phyloP scores from a whole-genome alignment of 2,888 invertebrate genomes.

The Allophyes oxyacanthae region DNA sequence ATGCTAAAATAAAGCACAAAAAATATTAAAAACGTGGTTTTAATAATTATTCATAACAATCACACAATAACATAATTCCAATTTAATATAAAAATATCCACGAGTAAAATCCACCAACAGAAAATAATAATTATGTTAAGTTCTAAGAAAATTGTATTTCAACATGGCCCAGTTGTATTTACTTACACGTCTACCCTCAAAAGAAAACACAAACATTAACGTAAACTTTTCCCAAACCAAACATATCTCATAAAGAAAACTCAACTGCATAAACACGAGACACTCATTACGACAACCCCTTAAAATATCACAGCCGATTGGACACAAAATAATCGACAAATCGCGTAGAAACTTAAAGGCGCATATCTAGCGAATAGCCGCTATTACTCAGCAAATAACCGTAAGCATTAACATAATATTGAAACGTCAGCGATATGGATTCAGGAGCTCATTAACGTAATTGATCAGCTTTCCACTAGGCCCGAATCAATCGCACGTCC shows the following conservation, averaged over 20 bases:
- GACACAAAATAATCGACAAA: slow-evolving; percentile 62
- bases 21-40: too few species aligned
- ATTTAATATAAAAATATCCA: too few species aligned
- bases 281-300: slow-evolving; percentile 56
- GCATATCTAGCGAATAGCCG: slow-evolving; percentile 58
- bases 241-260: slow-evolving; percentile 37
- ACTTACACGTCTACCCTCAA: not conserved
- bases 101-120: too few species aligned
- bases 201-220: slow-evolving; percentile 5
- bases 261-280: slow-evolving; percentile 41
- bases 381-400: slow-evolving; percentile 73
- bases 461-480: slow-evolving; percentile 86
- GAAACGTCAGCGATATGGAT: slow-evolving; percentile 84
- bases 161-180: too few species aligned
- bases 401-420: slow-evolving; percentile 83
- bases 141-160: too few species aligned
- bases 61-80: too few species aligned
- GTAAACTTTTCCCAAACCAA: slow-evolving; percentile 14
- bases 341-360: slow-evolving; percentile 58
- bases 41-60: too few species aligned
- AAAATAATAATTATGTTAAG: too few species aligned
- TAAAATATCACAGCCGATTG: slow-evolving; percentile 59
- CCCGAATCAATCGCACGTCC: slow-evolving; percentile 84
- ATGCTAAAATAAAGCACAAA: too few species aligned
- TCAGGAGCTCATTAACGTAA: slow-evolving; percentile 86